Conservation (phyloP, 2,113 vertebrate genomes). For the Aegithalos caudatus region DNA sequence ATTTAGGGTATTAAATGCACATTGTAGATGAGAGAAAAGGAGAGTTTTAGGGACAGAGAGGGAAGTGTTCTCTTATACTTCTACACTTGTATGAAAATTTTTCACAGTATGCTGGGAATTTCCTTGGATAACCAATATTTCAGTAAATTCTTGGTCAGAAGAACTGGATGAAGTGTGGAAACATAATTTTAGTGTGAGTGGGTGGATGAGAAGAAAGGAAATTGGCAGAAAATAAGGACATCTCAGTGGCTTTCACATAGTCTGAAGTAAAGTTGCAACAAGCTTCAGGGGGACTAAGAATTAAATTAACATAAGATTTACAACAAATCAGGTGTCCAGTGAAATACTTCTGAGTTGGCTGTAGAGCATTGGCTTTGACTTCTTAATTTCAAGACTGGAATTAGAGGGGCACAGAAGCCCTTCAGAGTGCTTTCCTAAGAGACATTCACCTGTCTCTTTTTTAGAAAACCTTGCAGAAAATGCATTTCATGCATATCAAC, state of each 20-base stretch:
- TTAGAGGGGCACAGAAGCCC: neutral
- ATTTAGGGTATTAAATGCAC: neutral
- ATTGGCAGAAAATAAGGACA: neutral
- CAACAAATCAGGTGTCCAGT: neutral
- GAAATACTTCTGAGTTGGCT: neutral
- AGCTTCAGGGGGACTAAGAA: neutral
- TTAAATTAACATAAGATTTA: neutral
- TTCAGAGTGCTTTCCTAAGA: neutral
- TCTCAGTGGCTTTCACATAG: neutral
- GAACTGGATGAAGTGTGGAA: neutral
- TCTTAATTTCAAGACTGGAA: neutral
- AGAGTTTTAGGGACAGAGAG: neutral
- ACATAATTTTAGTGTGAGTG: neutral
- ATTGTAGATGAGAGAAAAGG: neutral
- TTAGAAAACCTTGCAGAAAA: neutral
- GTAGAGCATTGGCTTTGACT: neutral
- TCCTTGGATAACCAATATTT: neutral
- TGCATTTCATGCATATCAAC: neutral
- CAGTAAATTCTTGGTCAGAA: neutral
- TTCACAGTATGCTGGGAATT: neutral
- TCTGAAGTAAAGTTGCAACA: neutral
- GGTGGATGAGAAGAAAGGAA: neutral
- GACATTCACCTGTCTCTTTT: neutral
- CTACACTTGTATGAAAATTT: neutral
- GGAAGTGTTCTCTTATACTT: neutral